Evolutionary conservation across 1,140 invertebrate species (phyloP), one percentile per base, ranked within the genome.

Genomic region (Himalopsyche phryganea): DNA sequence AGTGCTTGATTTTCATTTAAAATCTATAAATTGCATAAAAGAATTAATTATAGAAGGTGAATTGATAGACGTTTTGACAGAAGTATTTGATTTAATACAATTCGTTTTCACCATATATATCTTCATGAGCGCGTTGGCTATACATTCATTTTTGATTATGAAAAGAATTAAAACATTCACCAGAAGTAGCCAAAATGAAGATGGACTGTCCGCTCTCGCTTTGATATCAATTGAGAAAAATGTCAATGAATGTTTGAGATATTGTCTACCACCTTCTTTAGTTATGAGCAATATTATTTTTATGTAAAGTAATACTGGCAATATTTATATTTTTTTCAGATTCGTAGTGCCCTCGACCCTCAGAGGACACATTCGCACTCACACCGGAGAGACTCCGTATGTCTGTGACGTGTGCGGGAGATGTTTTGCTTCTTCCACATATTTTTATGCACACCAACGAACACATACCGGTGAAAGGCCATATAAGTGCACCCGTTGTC

Each of bases 391-490:
- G 1, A 14, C 17, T 9, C 33, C 20, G 10, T 32, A n/a, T 41
- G 38, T 57, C 15, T 57, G 55, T 38, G 41, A 45, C 35, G 13
- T 17, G 10, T 57, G 55, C 48, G 55, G 55, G 1, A 46, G 36
- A 19, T 15, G n/a, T 2, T 45, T 23, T n/a, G 13, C 46, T 15
- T 32, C 40, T 4, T 10, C 10, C 1, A 14, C 35, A 0, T 13
- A 14, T 1, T 38, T 57, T 14, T 11, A 13, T 0, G 47, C 13
- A 19, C 55, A 56, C 33, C 19, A 17, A 19, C 44, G 4, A 28
- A 10, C 7, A 11, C 36, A 11, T 13, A 33, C 1, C 19, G 45
- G 1, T 9, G 17, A 23, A 1, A 19, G 17, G 11, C 15, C 44
- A 11, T 38, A 50, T 47, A 20, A n/a, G 2, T 49, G 53, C 20